Evolutionary conservation across 2,797 vertebrate genomes (phyloP), one percentile per base, ranked within the genome.

Genomic region (Oreochromis grahami): DNA sequence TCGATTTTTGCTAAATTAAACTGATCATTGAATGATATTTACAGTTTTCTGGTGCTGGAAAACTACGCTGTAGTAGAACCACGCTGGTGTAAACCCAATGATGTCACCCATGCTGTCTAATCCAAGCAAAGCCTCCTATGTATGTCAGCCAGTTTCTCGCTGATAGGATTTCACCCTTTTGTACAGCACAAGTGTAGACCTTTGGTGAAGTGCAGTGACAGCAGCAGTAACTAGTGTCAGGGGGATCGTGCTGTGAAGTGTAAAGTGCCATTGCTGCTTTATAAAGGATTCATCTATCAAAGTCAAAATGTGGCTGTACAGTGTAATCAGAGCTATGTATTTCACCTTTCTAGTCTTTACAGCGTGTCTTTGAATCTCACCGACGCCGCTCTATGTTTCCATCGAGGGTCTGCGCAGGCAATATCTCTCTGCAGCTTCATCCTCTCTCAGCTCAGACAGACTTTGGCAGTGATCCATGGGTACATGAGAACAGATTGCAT

Each of bases 151-250:
- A 32, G 21, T 76, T 76, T 86, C 58, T 63, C 48, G 85, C 76
- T 87, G 80, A 88, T 53, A 76, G 88, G 76, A 87, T 91, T 90
- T 90, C 34, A 80, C 32, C 43, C 79, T 17, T 58, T 80, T 87
- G 80, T 63, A 60, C 65, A 74, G 55, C 70, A 77, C 68, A 19
- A 32, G 38, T 52, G 13, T 17, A 76, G 83, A 55, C 77, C 63
- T 83, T 17, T 76, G 72, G 56, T 76, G 51, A 60, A 53, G 74
- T 14, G 77, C 76, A 60, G 74, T 43, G 89, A 85, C 84, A 89
- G 55, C 14, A n/a, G 53, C 38, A 80, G 79, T 81, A 76, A 80
- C 41, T 50, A 1, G 32, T 56, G 68, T 85, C 79, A 76, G 70
- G 50, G 41, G 48, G 53, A 86, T 52, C 4, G 80, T 29, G 34